These are phyloP conservation scores for Lemur catta DNA, from an alignment of 2,797 vertebrate species.

Conservation along the genomic window DNA sequence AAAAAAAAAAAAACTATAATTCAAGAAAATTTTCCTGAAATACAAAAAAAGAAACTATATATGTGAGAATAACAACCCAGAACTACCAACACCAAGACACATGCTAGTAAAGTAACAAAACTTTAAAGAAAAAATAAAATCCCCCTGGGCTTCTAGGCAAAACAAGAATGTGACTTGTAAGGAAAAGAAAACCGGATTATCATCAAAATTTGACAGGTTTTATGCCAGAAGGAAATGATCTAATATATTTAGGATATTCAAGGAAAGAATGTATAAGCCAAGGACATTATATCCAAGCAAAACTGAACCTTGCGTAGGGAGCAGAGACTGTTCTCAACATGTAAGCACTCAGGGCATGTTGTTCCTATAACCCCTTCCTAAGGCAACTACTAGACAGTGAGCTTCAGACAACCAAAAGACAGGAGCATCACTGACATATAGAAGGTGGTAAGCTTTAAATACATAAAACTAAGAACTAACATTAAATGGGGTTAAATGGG, in stretches of 20 bases:
- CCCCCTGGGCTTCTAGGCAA: background rate
- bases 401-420: background rate
- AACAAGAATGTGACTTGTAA: background rate
- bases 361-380: background rate
- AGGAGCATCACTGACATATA: background rate
- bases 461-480: background rate
- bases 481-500: background rate
- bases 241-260: background rate
- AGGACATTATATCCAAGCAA: background rate
- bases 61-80: background rate
- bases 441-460: background rate
- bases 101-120: background rate
- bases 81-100: background rate
- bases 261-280: slow-evolving; percentile 20
- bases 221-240: background rate
- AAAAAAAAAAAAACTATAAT: background rate
- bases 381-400: background rate
- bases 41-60: background rate
- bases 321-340: background rate
- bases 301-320: background rate
- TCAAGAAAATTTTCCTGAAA: background rate
- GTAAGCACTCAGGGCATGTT: background rate
- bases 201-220: background rate
- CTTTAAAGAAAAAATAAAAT: background rate
- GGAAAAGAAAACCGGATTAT: background rate